phyloP scores from a whole-genome alignment of 2,797 vertebrate genomes.

The Bucorvus abyssinicus region DNA sequence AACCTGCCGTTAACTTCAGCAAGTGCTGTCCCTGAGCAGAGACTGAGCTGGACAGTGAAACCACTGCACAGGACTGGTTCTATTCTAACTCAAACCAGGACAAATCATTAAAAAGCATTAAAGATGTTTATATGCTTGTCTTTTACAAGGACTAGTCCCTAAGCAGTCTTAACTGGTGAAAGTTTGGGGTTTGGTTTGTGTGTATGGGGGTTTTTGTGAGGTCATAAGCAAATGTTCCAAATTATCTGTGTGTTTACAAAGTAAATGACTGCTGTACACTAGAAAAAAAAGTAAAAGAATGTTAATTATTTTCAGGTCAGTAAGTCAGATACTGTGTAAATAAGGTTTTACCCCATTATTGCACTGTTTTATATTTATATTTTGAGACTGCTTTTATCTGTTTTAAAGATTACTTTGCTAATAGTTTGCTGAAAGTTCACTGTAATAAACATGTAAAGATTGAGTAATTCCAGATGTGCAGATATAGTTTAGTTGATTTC shows the following conservation, averaged over 20 bases:
- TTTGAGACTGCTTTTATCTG: not conserved
- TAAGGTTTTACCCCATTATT: not conserved
- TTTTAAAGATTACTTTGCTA: not conserved
- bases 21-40: no score
- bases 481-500: not conserved
- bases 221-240: not conserved
- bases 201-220: fast-evolving
- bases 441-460: not conserved
- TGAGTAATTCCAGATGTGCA: not conserved
- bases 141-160: not conserved
- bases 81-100: no score
- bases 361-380: not conserved
- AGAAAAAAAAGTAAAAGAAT: not conserved
- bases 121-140: not conserved
- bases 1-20: no score
- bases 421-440: not conserved
- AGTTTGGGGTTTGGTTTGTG: not conserved
- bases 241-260: not conserved
- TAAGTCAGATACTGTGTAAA: not conserved
- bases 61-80: no score
- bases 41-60: no score
- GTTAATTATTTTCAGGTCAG: not conserved
- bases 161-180: not conserved
- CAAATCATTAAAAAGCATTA: not conserved
- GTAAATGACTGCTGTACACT: not conserved